phyloP scores from a whole-genome alignment of 2,797 vertebrate species.

The Manis javanica region DNA sequence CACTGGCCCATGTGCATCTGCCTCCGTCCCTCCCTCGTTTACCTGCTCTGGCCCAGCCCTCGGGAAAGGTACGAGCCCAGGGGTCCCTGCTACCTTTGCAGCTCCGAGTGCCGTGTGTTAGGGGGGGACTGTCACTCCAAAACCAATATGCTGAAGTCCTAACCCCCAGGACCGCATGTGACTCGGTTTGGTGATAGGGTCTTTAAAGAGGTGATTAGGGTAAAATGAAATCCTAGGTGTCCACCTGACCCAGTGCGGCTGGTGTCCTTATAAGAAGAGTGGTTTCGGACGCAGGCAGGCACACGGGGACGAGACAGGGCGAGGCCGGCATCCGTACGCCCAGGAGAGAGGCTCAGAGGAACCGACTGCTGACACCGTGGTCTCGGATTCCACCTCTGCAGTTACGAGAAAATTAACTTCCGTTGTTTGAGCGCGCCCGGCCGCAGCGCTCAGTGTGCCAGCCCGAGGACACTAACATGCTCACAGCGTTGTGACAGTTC shows the following conservation, averaged over 20 bases:
- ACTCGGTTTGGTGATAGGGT: not conserved
- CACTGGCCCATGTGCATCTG: fast-evolving
- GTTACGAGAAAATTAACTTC: fast-evolving
- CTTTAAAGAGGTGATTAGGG: too few relatives aligned
- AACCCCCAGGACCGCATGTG: not conserved
- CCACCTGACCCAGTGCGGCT: not conserved
- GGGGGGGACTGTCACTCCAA: fast-evolving
- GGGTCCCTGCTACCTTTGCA: fast-evolving
- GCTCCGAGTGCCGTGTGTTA: not conserved
- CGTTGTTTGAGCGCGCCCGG: fast-evolving
- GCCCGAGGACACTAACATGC: not conserved
- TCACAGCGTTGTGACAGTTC: fast-evolving
- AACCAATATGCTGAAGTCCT: not conserved
- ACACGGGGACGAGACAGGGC: not conserved
- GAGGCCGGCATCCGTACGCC: fast-evolving
- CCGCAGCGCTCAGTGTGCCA: not conserved
- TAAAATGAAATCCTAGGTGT: not conserved
- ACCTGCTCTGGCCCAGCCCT: not conserved
- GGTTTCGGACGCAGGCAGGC: not conserved
- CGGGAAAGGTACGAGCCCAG: fast-evolving
- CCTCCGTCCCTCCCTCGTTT: fast-evolving
- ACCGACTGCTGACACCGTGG: not conserved
- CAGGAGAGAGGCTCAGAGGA: not conserved
- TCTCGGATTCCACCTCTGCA: not conserved
- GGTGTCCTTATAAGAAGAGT: too few relatives aligned